Percentiles rank a stretch among this genome's conserved stretches.
Evolutionary conservation across 2,888 invertebrate genomes (phyloP).

Genomic region (Bembecia ichneumoniformis): DNA sequence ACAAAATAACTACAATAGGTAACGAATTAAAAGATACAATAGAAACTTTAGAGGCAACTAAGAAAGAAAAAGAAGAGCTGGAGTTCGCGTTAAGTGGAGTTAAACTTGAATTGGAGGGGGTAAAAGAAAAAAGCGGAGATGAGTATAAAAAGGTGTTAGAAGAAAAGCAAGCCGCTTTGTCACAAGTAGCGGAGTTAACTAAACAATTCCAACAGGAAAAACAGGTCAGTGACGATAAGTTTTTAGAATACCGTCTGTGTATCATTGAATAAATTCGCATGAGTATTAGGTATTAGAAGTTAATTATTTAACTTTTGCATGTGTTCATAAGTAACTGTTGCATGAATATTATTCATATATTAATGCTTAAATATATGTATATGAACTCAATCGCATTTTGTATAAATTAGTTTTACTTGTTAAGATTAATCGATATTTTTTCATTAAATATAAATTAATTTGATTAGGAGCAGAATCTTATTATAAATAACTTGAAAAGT

Average conservation of each 20-base stretch:
- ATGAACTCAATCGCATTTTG: no score
- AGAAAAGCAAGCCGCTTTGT: slow-evolving; percentile 47
- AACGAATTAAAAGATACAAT: slow-evolving; percentile 51
- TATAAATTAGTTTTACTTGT: no score
- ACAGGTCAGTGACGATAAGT: slow-evolving; percentile 40
- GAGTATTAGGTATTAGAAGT: no score
- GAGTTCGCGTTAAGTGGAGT: slow-evolving; percentile 45
- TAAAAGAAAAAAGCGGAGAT: slow-evolving; percentile 49
- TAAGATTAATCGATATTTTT: no score
- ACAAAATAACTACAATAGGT: slow-evolving; percentile 40
- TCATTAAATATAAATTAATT: slow-evolving; percentile 16
- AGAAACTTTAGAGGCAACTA: slow-evolving; percentile 41
- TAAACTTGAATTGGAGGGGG: slow-evolving; percentile 44
- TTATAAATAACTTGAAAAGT: slow-evolving; percentile 32
- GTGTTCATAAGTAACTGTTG: slow-evolving; percentile 5
- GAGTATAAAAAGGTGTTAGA: slow-evolving; percentile 50
- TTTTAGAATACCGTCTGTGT: neutral
- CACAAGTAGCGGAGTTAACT: slow-evolving; percentile 40
- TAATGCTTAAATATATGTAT: no score
- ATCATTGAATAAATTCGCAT: no score
- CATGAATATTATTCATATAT: neutral
- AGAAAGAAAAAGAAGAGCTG: slow-evolving; percentile 42
- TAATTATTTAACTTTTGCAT: slow-evolving; percentile 4
- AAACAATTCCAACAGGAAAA: slow-evolving; percentile 49
- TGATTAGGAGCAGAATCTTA: slow-evolving; percentile 38